Percentiles rank a stretch among this genome's conserved stretches.
These are phyloP conservation scores for Sinopyrophorus schimmeli DNA, from an alignment of 2,888 invertebrate species.

Conservation along the genomic window DNA sequence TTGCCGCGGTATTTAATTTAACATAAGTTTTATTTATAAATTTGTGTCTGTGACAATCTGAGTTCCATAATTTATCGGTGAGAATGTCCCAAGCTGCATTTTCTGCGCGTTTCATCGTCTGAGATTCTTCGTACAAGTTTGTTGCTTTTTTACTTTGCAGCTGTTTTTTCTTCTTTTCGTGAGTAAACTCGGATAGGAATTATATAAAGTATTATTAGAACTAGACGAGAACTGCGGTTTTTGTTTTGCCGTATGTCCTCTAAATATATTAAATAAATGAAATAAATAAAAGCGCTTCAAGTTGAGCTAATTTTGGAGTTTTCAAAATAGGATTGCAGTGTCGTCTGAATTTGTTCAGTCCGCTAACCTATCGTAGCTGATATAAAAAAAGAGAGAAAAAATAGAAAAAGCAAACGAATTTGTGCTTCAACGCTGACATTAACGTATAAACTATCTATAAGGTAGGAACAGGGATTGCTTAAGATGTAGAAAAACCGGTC, in stretches of 20 bases:
- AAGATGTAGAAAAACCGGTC: too few relatives aligned
- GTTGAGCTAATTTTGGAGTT: slow-evolving; percentile 13
- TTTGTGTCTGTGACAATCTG: slow-evolving; percentile 32
- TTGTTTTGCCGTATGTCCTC: slow-evolving; percentile 36
- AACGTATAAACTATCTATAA: too few relatives aligned
- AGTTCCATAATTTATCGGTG: slow-evolving; percentile 32
- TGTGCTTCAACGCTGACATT: too few relatives aligned
- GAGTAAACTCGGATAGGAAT: slow-evolving; percentile 7
- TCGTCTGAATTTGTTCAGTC: slow-evolving; percentile 18
- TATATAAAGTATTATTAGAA: slow-evolving; percentile 18
- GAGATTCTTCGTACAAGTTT: slow-evolving; percentile 30
- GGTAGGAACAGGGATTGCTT: too few relatives aligned
- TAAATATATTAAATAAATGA: slow-evolving; percentile 38
- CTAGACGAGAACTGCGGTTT: slow-evolving; percentile 33
- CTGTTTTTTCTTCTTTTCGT: slow-evolving; percentile 12
- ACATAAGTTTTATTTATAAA: slow-evolving; percentile 33
- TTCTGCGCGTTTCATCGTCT: slow-evolving; percentile 33
- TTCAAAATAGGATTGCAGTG: slow-evolving; percentile 17
- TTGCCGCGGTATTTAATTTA: slow-evolving; percentile 28
- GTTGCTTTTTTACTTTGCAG: slow-evolving; percentile 25
- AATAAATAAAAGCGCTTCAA: slow-evolving; percentile 18
- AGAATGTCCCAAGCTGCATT: slow-evolving; percentile 34
- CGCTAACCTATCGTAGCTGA: slow-evolving; percentile 12
- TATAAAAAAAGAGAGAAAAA: too few relatives aligned
- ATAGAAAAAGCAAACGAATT: too few relatives aligned